These are phyloP conservation scores for Botrylloides violaceus DNA, from an alignment of 23 tunicate species.

Conservation along the genomic window DNA sequence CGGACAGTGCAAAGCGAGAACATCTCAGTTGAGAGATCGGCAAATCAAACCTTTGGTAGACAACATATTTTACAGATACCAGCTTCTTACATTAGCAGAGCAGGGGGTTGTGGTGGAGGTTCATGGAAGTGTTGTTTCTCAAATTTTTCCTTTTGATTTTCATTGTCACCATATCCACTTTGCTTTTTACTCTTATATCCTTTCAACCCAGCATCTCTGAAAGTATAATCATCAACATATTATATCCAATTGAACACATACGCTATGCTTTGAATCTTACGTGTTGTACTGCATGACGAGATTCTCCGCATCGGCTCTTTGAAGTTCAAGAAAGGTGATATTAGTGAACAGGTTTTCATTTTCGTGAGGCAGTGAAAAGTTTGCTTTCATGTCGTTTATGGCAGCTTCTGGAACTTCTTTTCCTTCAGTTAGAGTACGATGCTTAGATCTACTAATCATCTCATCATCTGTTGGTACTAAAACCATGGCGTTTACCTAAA, in stretches of 20 bases:
- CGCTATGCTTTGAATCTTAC: no score
- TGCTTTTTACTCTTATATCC: constrained; percentile 23
- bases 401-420: constrained; percentile 83
- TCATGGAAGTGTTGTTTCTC: background rate
- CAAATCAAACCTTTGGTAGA: no score
- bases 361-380: constrained; percentile 79
- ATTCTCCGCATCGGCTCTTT: constrained; percentile 50
- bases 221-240: no score
- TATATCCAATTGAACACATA: no score
- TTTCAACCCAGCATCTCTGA: constrained; percentile 16
- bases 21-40: no score
- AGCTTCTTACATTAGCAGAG: no score
- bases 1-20: no score
- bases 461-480: constrained; percentile 87
- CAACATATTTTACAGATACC: no score
- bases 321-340: constrained; percentile 76
- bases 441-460: constrained; percentile 65
- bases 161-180: constrained; percentile 15
- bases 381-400: constrained; percentile 87
- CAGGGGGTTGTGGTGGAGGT: background rate
- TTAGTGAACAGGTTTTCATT: constrained; percentile 48
- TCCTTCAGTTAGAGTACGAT: constrained; percentile 66
- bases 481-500: constrained; percentile 73
- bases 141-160: constrained; percentile 20
- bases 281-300: constrained; percentile 66